Base-by-base conservation (phyloP, 2,888 invertebrate species). In the Rhaphigaster nebulosa region DNA sequence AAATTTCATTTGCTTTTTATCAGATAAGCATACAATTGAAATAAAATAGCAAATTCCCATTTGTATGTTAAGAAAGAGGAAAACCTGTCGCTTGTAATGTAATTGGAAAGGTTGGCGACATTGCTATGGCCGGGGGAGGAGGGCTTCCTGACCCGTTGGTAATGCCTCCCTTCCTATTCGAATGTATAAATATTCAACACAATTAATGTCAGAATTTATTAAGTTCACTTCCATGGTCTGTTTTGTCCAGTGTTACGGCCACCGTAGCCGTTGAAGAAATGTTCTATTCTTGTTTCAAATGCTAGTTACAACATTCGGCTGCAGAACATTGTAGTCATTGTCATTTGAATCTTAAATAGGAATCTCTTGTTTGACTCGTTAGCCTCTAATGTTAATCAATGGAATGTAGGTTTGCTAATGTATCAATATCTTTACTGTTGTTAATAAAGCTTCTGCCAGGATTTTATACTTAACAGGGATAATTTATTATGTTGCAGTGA, bases 41-140 rank as follows among this genome's bases (percentile, higher is more conserved):
- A 34, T 38, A 23, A 38, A 6, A 80, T 45, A 45, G 8, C 5
- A 15, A n/a, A 70, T 23, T 34, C 26, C 45, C 45, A 41, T 84
- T 84, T 84, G n/a, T n/a, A 45, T 84, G 84, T 84, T 65, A 76
- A 76, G 34, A 76, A 20, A 76, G 18, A 38, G 70, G 38, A 10
- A 65, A 76, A 76, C 45, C 84, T 84, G 84, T 84, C 45, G 45
- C 84, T 45, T 84, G 84, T 84, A 84, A 84, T 84, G 84, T 84
- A 84, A 84, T 84, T 84, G 84, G 84, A 84, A 84, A 84, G 84
- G 84, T 45, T 84, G 84, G 84, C 45, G n/a, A 84, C n/a, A 84
- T 45, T 84, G n/a, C 23, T 12, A 65, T 60, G 2, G 20, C 6
- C 8, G 34, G 76, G 34, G 26, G 20, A 13, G 23, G 4, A 1